A percentile compares a stretch with the other conserved stretches of the same genome.
These are phyloP conservation scores for Drosophila sturtevanti DNA, from an alignment of 1,140 invertebrate species.

Conservation along the genomic window DNA sequence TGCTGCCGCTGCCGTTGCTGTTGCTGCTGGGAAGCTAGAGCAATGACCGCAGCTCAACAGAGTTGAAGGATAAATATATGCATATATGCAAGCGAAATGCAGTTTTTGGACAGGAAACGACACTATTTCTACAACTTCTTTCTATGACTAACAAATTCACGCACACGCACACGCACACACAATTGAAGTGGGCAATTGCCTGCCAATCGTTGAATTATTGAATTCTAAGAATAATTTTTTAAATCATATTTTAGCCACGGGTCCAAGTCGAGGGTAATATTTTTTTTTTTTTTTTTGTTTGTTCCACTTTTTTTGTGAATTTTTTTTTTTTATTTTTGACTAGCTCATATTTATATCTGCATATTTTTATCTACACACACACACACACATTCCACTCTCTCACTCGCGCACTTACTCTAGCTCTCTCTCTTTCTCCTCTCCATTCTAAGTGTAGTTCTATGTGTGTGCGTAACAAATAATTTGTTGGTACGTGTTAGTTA, in stretches of 20 bases:
- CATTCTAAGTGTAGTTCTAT: constrained; percentile 5
- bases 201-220: neutral
- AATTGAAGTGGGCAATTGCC: no score
- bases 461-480: constrained; percentile 26
- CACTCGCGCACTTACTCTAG: constrained; percentile 12
- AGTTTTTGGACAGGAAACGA: constrained; percentile 27
- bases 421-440: neutral
- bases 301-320: constrained; percentile 26
- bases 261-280: neutral
- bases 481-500: constrained; percentile 30
- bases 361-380: constrained; percentile 57
- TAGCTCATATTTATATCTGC: constrained; percentile 48
- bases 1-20: constrained; percentile 17
- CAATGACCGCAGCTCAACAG: constrained; percentile 74
- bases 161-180: no score
- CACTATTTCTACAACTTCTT: neutral
- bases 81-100: constrained; percentile 26
- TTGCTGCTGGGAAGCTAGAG: constrained; percentile 53
- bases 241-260: constrained; percentile 28
- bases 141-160: no score
- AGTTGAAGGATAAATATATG: constrained; percentile 71
- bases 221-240: neutral
- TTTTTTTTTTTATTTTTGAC: constrained; percentile 14
- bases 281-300: constrained; percentile 7
- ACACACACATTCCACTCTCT: constrained; percentile 18